phyloP scores from a whole-genome alignment of 2,797 vertebrate genomes.

The Lindbergichthys nudifrons region DNA sequence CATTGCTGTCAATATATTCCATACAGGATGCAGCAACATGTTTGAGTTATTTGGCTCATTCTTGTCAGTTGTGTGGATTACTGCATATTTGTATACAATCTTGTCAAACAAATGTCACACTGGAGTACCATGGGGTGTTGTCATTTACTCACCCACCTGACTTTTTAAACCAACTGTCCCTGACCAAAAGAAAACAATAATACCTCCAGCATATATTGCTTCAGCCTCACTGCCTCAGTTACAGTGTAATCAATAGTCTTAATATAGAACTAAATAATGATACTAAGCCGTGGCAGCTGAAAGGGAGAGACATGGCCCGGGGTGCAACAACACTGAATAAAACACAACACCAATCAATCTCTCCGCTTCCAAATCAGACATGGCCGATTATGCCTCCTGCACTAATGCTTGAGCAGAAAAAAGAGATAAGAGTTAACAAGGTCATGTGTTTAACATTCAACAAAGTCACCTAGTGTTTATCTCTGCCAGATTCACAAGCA shows the following conservation, averaged over 20 bases:
- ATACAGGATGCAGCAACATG: conserved; percentile 64
- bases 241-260: conserved; percentile 72
- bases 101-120: conserved; percentile 2
- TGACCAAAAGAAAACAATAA: conserved; percentile 25
- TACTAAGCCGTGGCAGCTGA: conserved; percentile 51
- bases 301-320: conserved; percentile 62
- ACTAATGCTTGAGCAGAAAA: conserved; percentile 45
- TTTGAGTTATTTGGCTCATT: conserved; percentile 59
- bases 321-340: conserved; percentile 71
- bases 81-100: conserved; percentile 6
- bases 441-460: conserved; percentile 56
- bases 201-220: conserved; percentile 25
- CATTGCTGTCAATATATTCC: conserved; percentile 56
- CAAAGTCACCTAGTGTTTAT: conserved; percentile 47
- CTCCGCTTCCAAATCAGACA: conserved; percentile 68
- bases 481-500: conserved; percentile 7
- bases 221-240: conserved; percentile 46
- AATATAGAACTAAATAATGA: conserved; percentile 73
- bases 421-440: conserved; percentile 66
- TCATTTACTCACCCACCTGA: conserved; percentile 9
- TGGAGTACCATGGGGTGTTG: not conserved
- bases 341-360: conserved; percentile 74
- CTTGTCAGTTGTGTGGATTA: conserved; percentile 8
- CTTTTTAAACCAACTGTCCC: not conserved
- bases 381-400: conserved; percentile 61